These are phyloP conservation scores for Atlantisia rogersi DNA, from an alignment of 2,113 vertebrate species.

Conservation along the genomic window DNA sequence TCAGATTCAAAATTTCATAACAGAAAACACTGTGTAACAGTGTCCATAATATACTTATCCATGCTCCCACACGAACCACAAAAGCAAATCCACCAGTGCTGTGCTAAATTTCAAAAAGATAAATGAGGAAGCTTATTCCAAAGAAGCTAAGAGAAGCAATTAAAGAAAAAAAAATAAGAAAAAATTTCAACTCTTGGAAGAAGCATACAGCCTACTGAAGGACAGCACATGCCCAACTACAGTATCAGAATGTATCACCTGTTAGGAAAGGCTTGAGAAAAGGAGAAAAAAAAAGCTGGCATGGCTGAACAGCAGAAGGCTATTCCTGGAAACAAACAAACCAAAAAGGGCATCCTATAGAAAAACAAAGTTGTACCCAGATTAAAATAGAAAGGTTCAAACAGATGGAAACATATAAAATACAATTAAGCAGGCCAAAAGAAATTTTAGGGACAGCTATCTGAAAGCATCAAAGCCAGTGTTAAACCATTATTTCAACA, in stretches of 20 bases:
- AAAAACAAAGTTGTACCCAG: not conserved
- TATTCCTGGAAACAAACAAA: not conserved
- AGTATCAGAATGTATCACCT: not conserved
- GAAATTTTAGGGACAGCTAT: not conserved
- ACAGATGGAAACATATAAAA: not conserved
- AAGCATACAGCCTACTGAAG: not conserved
- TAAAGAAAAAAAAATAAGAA: not conserved
- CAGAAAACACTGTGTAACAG: conserved; percentile 34
- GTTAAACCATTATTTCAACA: not conserved
- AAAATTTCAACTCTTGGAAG: not conserved
- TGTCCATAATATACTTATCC: not conserved
- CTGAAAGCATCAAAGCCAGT: not conserved
- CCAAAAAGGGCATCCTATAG: not conserved
- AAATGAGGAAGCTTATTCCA: not conserved
- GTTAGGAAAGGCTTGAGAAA: not conserved
- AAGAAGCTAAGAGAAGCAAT: not conserved
- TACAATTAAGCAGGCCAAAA: not conserved
- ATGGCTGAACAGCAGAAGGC: not conserved
- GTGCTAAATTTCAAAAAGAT: not conserved
- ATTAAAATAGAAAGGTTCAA: not conserved
- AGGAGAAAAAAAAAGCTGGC: not conserved
- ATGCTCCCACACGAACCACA: not conserved
- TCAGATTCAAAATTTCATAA: conserved; percentile 53
- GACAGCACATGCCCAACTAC: not conserved
- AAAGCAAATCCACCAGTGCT: not conserved